A percentile compares a stretch with the other conserved stretches of the same genome.
Evolutionary conservation across 2,797 vertebrate species (phyloP).

Genomic region (Sarcophilus harrisii): DNA sequence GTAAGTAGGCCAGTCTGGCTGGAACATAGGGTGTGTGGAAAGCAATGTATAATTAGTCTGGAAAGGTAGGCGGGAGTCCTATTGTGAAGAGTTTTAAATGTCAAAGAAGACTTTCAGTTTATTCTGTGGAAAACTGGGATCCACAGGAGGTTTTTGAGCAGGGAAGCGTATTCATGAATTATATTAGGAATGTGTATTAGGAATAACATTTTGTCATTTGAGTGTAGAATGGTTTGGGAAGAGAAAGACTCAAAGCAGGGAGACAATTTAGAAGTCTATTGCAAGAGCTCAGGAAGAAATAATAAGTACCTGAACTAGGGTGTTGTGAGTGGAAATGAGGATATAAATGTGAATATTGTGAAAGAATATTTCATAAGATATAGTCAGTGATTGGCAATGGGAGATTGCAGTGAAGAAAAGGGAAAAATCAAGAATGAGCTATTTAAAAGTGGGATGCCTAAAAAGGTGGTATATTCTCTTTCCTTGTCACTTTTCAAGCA

Average conservation of each 20-base stretch:
- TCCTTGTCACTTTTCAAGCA: background rate
- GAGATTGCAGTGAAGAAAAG: background rate
- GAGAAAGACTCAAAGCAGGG: background rate
- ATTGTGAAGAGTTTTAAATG: background rate
- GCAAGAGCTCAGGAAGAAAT: background rate
- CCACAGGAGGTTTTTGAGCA: background rate
- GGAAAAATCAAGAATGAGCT: background rate
- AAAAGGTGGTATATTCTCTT: background rate
- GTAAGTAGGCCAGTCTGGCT: background rate
- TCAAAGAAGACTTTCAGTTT: background rate
- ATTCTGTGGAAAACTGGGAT: background rate
- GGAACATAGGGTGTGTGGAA: background rate
- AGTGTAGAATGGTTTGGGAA: background rate
- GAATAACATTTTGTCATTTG: background rate
- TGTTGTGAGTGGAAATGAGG: background rate
- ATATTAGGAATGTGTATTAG: background rate
- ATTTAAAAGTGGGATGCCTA: background rate
- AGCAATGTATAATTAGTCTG: background rate
- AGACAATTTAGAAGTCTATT: background rate
- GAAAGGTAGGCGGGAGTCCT: background rate
- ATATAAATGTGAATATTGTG: background rate
- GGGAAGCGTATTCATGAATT: background rate
- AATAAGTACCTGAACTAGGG: background rate
- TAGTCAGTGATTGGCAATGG: background rate
- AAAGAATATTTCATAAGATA: background rate